These are phyloP conservation scores for Tipula lateralis DNA, from an alignment of 2,888 invertebrate genomes.

Conservation along the genomic window DNA sequence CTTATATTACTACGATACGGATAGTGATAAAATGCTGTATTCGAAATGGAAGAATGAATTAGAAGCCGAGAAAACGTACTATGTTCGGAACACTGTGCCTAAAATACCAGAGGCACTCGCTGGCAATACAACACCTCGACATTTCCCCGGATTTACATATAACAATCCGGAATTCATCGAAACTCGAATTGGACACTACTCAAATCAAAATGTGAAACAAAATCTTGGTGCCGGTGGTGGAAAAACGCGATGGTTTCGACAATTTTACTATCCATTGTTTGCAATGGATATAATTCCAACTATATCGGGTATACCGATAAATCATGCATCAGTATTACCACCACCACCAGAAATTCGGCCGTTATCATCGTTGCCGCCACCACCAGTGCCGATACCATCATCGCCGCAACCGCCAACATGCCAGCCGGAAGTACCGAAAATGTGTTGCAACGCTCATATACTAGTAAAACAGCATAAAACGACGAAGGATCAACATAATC, in stretches of 20 bases:
- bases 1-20: neutral
- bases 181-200: neutral
- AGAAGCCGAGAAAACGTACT: neutral
- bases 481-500: neutral
- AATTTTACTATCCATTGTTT: conserved; percentile 20
- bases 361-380: neutral
- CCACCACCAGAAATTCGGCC: neutral
- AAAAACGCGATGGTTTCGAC: neutral
- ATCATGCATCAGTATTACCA: neutral
- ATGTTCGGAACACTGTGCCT: neutral
- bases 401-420: neutral
- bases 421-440: neutral
- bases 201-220: neutral
- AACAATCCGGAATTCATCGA: conserved; percentile 25
- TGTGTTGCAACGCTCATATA: neutral
- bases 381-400: neutral
- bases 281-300: conserved; percentile 24
- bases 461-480: neutral
- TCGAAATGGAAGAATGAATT: conserved; percentile 19
- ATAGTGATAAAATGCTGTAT: neutral
- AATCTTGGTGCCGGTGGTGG: neutral
- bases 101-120: neutral
- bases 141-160: conserved; percentile 19
- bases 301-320: neutral
- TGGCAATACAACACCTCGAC: neutral